Conservation (phyloP, 1,140 invertebrate genomes). For the Dryas iulia region DNA sequence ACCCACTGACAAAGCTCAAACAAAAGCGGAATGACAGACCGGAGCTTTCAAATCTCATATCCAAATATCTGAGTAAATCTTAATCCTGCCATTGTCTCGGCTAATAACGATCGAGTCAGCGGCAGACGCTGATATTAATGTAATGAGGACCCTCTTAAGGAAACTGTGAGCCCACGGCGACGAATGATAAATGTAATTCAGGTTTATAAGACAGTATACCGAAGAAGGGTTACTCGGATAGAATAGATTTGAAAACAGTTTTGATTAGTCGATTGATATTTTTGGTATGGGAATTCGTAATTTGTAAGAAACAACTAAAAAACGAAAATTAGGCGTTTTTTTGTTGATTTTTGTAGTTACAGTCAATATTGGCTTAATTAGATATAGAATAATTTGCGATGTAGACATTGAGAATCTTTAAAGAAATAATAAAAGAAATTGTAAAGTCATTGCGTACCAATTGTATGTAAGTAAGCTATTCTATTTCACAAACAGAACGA, state of each 20-base stretch:
- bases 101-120: constrained; percentile 64
- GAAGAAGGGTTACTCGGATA: constrained; percentile 3
- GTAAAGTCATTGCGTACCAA: too few relatives aligned
- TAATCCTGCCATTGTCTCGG: constrained; percentile 65
- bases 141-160: constrained; percentile 54
- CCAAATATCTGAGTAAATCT: constrained; percentile 67
- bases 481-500: too few relatives aligned
- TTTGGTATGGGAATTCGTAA: too few relatives aligned
- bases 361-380: too few relatives aligned
- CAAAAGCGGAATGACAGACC: constrained; percentile 39
- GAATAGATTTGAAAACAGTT: neutral
- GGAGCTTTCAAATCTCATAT: constrained; percentile 59
- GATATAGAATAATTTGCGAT: too few relatives aligned
- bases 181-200: constrained; percentile 40
- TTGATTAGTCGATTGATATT: neutral
- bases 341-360: too few relatives aligned
- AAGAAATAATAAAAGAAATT: too few relatives aligned
- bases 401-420: too few relatives aligned
- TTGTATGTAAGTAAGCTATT: too few relatives aligned
- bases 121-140: constrained; percentile 66
- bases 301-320: too few relatives aligned
- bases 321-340: too few relatives aligned
- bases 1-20: constrained; percentile 8
- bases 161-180: constrained; percentile 33
- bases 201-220: constrained; percentile 19